A percentile compares a stretch with the other conserved stretches of the same genome.
Conservation (phyloP, 2,797 vertebrate genomes). For the Numenius phaeopus region DNA sequence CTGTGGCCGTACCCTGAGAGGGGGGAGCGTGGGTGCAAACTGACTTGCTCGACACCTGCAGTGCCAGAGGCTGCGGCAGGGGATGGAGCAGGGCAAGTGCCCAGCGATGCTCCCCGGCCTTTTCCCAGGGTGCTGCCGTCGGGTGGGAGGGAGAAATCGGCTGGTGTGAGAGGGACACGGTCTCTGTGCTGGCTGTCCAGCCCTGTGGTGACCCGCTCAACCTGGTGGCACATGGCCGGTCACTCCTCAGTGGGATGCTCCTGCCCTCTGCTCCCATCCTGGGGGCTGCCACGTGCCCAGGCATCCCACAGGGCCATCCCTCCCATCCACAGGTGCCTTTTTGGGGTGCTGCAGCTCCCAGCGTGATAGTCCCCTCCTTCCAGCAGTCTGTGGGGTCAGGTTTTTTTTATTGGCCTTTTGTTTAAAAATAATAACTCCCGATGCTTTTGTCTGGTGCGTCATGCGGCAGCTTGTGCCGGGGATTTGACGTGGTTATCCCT, state of each 20-base stretch:
- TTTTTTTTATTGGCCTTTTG: not conserved
- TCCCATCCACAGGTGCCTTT: not conserved
- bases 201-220: not conserved
- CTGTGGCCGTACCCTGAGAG: fast-evolving
- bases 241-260: not conserved
- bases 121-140: not conserved
- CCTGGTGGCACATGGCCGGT: fast-evolving
- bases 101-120: not conserved
- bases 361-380: not conserved
- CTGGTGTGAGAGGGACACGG: fast-evolving
- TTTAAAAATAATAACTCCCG: not conserved
- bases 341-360: not conserved
- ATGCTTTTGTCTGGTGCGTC: not conserved
- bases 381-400: not conserved
- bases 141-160: not conserved
- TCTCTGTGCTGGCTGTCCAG: not conserved
- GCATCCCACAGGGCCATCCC: not conserved
- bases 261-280: not conserved
- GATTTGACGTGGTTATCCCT: not conserved
- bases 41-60: fast-evolving
- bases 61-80: not conserved
- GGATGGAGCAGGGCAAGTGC: not conserved
- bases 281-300: fast-evolving
- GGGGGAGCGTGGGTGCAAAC: fast-evolving
- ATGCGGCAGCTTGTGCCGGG: not conserved